Percentiles rank a stretch among this genome's conserved stretches.
Conservation (phyloP, 2,797 vertebrate genomes). For the Smutsia gigantea region DNA sequence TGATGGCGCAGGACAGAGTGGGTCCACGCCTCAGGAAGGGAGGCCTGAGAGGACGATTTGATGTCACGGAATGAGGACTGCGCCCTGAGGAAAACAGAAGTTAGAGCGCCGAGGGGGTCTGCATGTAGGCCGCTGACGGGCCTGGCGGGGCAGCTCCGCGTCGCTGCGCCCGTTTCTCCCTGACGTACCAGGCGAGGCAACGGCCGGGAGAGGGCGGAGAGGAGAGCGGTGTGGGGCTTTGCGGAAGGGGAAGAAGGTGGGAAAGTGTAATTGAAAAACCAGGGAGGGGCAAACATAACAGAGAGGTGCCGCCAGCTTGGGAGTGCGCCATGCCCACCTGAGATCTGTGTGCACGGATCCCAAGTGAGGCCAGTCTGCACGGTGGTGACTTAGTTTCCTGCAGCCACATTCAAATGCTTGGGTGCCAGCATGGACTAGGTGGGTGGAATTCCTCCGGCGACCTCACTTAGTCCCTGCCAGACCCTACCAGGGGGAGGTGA, state of each 20-base stretch:
- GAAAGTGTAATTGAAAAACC: background rate
- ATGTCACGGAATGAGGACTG: background rate
- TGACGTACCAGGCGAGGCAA: background rate
- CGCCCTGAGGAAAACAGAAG: background rate
- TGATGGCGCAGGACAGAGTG: background rate
- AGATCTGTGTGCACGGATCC: background rate
- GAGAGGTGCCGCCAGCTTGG: background rate
- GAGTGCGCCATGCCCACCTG: accelerated
- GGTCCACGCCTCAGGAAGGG: background rate
- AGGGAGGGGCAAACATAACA: too few species aligned
- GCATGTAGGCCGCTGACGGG: background rate
- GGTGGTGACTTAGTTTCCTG: background rate
- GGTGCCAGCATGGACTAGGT: background rate
- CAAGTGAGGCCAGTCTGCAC: background rate
- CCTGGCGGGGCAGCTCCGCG: accelerated
- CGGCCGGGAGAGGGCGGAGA: accelerated
- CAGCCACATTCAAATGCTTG: background rate
- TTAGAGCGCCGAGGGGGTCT: background rate
- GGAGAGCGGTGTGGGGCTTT: background rate
- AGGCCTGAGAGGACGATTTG: background rate
- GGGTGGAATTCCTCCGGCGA: accelerated
- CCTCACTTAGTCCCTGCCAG: background rate
- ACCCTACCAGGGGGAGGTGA: background rate
- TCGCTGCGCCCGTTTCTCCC: background rate
- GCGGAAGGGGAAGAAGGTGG: background rate